A percentile compares a stretch with the other conserved stretches of the same genome.
phyloP scores from a whole-genome alignment of 2,888 invertebrate species.

The Diaphora mendica region DNA sequence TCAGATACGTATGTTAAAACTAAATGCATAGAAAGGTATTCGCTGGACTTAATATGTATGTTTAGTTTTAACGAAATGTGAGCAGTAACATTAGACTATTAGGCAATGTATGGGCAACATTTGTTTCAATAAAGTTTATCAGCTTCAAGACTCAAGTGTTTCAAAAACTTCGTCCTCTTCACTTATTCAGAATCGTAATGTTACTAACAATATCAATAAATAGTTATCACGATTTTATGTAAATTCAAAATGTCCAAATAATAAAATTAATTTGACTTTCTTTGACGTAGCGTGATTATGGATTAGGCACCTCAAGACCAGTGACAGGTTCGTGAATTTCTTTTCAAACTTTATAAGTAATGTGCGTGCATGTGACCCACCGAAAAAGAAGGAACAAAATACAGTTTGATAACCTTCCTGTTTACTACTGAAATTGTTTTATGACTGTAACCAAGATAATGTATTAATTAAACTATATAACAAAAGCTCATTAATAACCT shows the following conservation, averaged over 20 bases:
- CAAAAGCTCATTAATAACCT: conserved; percentile 31
- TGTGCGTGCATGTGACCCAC: conserved; percentile 33
- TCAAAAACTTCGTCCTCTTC: background rate
- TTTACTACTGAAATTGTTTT: conserved; percentile 17
- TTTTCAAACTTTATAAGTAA: conserved; percentile 36
- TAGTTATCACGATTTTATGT: background rate
- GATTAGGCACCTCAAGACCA: conserved; percentile 41
- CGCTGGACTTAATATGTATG: background rate
- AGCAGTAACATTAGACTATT: background rate
- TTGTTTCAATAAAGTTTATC: too few species aligned
- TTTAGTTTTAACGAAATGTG: background rate
- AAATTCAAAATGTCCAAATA: conserved; percentile 11
- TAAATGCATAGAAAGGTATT: background rate
- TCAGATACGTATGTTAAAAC: background rate
- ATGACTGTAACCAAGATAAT: conserved; percentile 17
- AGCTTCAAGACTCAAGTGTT: too few species aligned
- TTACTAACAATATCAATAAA: background rate
- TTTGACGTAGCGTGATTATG: conserved; percentile 36
- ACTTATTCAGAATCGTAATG: background rate
- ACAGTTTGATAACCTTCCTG: conserved; percentile 26
- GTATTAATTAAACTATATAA: background rate
- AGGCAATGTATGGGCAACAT: too few species aligned
- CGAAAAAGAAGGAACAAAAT: conserved; percentile 20
- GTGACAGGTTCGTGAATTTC: conserved; percentile 41
- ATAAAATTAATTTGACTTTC: conserved; percentile 24